Conservation (phyloP, 2,888 invertebrate genomes). For the Epicampocera succincta region DNA sequence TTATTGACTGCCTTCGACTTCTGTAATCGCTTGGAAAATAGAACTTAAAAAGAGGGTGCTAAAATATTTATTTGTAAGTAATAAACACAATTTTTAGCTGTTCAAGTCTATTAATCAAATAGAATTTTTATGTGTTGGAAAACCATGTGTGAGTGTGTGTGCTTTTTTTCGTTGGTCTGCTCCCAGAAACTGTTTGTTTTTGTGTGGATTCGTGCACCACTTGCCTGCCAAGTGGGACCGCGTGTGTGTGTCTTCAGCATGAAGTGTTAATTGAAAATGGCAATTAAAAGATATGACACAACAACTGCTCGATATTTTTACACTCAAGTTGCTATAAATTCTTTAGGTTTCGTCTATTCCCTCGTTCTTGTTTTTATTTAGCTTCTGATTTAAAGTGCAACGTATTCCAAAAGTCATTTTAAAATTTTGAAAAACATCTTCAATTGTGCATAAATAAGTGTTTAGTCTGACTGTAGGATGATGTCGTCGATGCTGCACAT, state of each 20-base stretch:
- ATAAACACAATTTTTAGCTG: conserved; percentile 48
- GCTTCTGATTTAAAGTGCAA: background rate
- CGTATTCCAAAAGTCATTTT: conserved; percentile 20
- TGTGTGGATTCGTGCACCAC: no score
- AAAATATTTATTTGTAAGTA: conserved; percentile 65
- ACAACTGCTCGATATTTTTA: conserved; percentile 69
- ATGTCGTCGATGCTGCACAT: conserved; percentile 52
- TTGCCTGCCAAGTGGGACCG: background rate
- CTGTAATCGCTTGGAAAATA: background rate
- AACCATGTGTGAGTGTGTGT: background rate
- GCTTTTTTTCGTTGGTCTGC: background rate
- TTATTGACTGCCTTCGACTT: conserved; percentile 55
- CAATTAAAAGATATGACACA: conserved; percentile 69
- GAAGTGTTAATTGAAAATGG: conserved; percentile 69
- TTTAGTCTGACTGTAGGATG: no score
- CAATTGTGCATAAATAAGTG: no score
- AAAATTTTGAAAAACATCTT: conserved; percentile 55
- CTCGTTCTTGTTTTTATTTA: background rate
- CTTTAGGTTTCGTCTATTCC: background rate
- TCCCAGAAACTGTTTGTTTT: no score
- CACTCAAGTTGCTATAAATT: conserved; percentile 54
- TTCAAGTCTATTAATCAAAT: conserved; percentile 64
- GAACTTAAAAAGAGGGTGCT: conserved; percentile 56
- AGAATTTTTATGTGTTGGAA: conserved; percentile 15
- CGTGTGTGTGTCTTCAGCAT: conserved; percentile 39